These are phyloP conservation scores for Trachymyrmex septentrionalis DNA, from an alignment of 1,140 invertebrate genomes.

Conservation along the genomic window DNA sequence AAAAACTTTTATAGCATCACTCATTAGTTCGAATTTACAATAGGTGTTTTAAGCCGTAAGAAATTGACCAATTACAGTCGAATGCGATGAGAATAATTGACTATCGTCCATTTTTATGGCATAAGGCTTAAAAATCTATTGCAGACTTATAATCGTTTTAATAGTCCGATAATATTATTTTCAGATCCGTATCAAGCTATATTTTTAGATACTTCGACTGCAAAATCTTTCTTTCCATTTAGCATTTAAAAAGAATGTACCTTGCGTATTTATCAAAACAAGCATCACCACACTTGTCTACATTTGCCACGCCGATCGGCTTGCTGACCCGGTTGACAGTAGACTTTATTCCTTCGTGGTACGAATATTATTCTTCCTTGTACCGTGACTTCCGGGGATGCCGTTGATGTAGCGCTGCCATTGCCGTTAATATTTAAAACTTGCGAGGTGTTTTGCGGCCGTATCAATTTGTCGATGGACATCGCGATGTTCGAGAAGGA, in stretches of 20 bases:
- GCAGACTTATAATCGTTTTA: too few relatives aligned
- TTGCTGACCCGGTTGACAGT: constrained; percentile 73
- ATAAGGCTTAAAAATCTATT: too few relatives aligned
- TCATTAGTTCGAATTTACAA: too few relatives aligned
- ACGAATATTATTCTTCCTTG: constrained; percentile 74
- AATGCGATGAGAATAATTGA: too few relatives aligned
- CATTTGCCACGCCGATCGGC: constrained; percentile 78
- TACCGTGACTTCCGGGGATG: neutral
- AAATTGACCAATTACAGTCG: too few relatives aligned
- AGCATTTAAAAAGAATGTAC: neutral
- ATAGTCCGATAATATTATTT: too few relatives aligned
- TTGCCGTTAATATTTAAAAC: neutral
- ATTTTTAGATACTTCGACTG: too few relatives aligned
- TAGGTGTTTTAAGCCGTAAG: too few relatives aligned
- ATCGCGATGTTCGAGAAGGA: constrained; percentile 63
- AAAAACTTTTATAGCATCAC: too few relatives aligned
- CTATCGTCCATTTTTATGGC: too few relatives aligned
- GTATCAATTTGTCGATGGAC: constrained; percentile 35
- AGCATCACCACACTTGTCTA: constrained; percentile 75
- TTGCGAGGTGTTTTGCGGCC: neutral
- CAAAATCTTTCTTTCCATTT: too few relatives aligned
- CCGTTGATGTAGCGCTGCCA: neutral
- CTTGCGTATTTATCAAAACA: neutral
- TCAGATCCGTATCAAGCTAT: too few relatives aligned
- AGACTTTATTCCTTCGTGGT: constrained; percentile 66